Conservation (phyloP, 2,113 vertebrate species). For the Marcusenius ussheri region DNA sequence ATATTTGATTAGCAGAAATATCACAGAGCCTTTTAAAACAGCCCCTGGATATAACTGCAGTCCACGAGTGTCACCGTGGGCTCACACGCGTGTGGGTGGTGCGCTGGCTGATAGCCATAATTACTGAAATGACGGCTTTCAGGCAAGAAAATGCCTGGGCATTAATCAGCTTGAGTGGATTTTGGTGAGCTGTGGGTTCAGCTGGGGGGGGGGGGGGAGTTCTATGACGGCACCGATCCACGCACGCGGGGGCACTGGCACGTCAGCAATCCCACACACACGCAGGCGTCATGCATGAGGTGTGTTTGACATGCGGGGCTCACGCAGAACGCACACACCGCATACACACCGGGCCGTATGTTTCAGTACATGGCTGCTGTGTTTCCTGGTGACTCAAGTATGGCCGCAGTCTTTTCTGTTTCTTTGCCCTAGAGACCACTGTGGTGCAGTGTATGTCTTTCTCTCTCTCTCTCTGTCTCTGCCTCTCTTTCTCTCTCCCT, state of each 20-base stretch:
- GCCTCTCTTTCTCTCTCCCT: background rate
- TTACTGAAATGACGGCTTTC: constrained; percentile 11
- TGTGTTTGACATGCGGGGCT: background rate
- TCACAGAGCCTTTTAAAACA: constrained; percentile 23
- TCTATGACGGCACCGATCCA: background rate
- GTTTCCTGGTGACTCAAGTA: background rate
- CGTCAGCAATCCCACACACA: background rate
- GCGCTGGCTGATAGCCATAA: constrained; percentile 12
- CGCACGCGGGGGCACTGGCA: background rate
- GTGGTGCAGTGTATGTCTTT: background rate
- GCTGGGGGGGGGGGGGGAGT: background rate
- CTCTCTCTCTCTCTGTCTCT: background rate
- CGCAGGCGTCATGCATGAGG: background rate
- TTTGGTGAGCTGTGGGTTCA: background rate
- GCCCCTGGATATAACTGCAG: constrained; percentile 15
- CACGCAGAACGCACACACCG: background rate
- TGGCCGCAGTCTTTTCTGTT: background rate
- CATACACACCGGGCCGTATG: background rate
- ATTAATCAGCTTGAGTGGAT: constrained; percentile 13
- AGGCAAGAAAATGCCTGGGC: background rate
- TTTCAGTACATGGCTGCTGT: background rate
- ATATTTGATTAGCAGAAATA: constrained; percentile 34
- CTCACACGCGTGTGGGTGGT: too few species aligned
- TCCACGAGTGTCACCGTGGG: background rate
- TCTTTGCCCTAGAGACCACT: background rate